Conservation (phyloP, 2,888 invertebrate genomes). For the Exephanes ischioxanthus region DNA sequence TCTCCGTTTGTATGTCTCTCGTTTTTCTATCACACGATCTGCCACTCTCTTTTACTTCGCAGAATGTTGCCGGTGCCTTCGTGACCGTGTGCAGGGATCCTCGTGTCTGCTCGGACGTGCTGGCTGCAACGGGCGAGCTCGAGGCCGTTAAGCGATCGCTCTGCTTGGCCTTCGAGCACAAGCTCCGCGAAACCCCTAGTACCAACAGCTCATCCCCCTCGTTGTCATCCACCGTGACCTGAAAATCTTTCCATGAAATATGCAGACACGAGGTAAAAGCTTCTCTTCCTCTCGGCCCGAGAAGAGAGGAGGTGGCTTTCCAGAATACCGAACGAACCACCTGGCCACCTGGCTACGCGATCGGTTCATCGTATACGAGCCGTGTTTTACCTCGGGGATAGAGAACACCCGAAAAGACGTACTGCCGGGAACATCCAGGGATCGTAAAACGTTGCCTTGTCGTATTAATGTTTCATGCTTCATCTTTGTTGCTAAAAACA, state of each 20-base stretch:
- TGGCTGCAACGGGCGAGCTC: conserved; percentile 18
- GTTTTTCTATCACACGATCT: background rate
- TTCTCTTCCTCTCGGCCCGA: conserved; percentile 51
- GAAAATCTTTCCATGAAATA: conserved; percentile 69
- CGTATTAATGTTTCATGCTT: conserved; percentile 4
- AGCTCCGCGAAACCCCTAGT: background rate
- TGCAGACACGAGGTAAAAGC: conserved; percentile 68
- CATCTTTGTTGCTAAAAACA: background rate
- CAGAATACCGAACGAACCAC: conserved; percentile 33
- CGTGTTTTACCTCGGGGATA: conserved; percentile 13
- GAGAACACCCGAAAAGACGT: conserved; percentile 1
- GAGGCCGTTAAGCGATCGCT: conserved; percentile 54
- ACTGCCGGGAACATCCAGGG: background rate
- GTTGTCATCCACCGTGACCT: conserved; percentile 62
- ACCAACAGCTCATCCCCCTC: conserved; percentile 47
- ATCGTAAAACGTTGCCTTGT: background rate
- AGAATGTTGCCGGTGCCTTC: background rate
- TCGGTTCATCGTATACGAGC: conserved; percentile 19
- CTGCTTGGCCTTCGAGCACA: conserved; percentile 37
- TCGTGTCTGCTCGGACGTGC: conserved; percentile 5
- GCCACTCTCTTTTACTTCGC: background rate
- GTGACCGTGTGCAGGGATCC: background rate
- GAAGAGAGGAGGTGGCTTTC: conserved; percentile 21
- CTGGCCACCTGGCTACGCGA: conserved; percentile 45
- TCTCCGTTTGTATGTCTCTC: background rate